These are phyloP conservation scores for Melanotus villosus DNA, from an alignment of 2,888 invertebrate genomes.

Conservation along the genomic window DNA sequence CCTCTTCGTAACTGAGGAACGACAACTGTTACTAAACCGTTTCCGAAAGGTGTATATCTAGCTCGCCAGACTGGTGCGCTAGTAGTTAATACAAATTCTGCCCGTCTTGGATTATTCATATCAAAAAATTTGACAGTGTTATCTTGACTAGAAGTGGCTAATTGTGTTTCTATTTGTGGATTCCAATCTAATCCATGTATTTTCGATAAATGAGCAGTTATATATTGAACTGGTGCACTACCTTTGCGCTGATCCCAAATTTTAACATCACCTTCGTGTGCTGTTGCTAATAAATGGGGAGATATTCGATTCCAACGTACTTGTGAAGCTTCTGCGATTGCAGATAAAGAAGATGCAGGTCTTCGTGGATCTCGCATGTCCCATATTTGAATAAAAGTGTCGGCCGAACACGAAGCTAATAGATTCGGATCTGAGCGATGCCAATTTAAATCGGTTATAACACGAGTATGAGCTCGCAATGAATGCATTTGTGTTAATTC, in stretches of 20 bases:
- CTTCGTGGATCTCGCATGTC: slow-evolving; percentile 89
- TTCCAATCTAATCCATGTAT: slow-evolving; percentile 97
- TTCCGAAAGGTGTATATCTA: slow-evolving; percentile 88
- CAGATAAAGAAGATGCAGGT: slow-evolving; percentile 87
- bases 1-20: slow-evolving; percentile 92
- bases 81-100: slow-evolving; percentile 88
- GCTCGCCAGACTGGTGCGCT: slow-evolving; percentile 94
- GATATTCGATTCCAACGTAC: slow-evolving; percentile 94
- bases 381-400: slow-evolving; percentile 95
- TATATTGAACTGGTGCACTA: slow-evolving; percentile 89
- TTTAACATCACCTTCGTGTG: slow-evolving; percentile 96
- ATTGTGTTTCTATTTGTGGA: slow-evolving; percentile 85
- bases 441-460: slow-evolving; percentile 94
- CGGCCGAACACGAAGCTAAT: slow-evolving; percentile 92
- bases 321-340: slow-evolving; percentile 93
- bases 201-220: slow-evolving; percentile 91
- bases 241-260: slow-evolving; percentile 96
- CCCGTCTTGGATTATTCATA: slow-evolving; percentile 85
- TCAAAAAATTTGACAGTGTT: slow-evolving; percentile 96
- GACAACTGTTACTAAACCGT: slow-evolving; percentile 91
- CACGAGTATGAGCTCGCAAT: slow-evolving; percentile 85
- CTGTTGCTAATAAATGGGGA: slow-evolving; percentile 88
- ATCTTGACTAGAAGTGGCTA: slow-evolving; percentile 95
- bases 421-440: slow-evolving; percentile 83
- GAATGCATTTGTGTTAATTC: slow-evolving; percentile 82